phyloP scores from a whole-genome alignment of 2,113 vertebrate genomes.

The Paratilapia polleni region DNA sequence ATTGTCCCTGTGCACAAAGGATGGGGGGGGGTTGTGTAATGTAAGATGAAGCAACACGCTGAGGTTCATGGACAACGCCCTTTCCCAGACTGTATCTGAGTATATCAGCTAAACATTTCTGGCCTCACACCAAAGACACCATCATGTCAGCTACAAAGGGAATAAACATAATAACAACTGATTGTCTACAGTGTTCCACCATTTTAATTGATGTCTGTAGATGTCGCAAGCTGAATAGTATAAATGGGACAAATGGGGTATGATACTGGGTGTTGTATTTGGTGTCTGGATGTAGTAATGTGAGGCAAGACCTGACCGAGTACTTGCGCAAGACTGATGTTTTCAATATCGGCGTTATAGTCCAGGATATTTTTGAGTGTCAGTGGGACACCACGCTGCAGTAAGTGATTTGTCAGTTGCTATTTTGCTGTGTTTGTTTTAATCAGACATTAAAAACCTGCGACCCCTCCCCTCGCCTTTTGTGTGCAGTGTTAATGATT shows the following conservation, averaged over 20 bases:
- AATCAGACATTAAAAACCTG: conserved; percentile 4
- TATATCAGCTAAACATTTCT: conserved; percentile 56
- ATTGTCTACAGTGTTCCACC: background rate
- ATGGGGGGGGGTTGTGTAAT: conserved; percentile 63
- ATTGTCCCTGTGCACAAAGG: conserved; percentile 76
- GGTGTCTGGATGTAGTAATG: background rate
- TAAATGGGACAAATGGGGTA: background rate
- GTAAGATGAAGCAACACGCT: conserved; percentile 57
- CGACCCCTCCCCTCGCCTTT: background rate
- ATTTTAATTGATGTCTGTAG: background rate
- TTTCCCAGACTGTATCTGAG: conserved; percentile 67
- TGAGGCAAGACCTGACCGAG: background rate
- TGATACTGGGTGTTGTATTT: background rate
- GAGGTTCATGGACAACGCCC: conserved; percentile 75
- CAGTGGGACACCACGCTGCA: background rate
- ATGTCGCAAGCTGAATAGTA: background rate
- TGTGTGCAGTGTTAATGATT: conserved; percentile 43
- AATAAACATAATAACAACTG: background rate
- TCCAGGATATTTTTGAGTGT: background rate
- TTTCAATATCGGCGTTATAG: background rate
- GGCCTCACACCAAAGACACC: conserved; percentile 8
- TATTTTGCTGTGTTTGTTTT: conserved; percentile 18
- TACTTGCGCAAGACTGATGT: background rate
- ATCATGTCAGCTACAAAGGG: background rate
- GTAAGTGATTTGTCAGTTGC: conserved; percentile 10